Evolutionary conservation across 2,113 vertebrate species (phyloP).

Genomic region (Semnopithecus entellus): DNA sequence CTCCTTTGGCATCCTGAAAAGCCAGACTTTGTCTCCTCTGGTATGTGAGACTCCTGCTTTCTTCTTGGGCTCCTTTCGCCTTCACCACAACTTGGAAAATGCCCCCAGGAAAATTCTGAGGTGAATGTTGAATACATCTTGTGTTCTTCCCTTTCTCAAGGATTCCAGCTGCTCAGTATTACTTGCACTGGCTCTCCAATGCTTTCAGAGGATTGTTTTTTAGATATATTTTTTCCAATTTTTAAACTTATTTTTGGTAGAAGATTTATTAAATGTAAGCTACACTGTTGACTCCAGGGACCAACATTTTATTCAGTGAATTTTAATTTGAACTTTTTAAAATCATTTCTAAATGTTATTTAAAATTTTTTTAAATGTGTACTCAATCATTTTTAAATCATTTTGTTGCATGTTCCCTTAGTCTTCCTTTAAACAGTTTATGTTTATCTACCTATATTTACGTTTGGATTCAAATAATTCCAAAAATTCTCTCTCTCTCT

Average conservation of each 20-base stretch:
- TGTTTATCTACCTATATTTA: background rate
- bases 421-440: background rate
- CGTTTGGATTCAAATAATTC: background rate
- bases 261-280: background rate
- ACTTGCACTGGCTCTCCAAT: background rate
- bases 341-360: background rate
- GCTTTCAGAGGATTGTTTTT: background rate
- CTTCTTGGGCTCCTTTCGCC: background rate
- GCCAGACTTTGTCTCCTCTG: background rate
- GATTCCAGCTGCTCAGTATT: background rate
- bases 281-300: background rate
- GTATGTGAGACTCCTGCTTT: background rate
- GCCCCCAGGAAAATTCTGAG: background rate
- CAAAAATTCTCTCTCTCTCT: background rate
- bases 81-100: background rate
- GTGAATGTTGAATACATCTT: background rate
- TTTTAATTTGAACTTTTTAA: conserved; percentile 22
- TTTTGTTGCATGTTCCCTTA: background rate
- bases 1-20: background rate
- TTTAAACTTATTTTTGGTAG: background rate
- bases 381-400: background rate
- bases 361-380: background rate
- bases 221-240: background rate
- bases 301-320: background rate
- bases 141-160: background rate